These are phyloP conservation scores for Dasypolia templi DNA, from an alignment of 2,888 invertebrate species.

Conservation along the genomic window DNA sequence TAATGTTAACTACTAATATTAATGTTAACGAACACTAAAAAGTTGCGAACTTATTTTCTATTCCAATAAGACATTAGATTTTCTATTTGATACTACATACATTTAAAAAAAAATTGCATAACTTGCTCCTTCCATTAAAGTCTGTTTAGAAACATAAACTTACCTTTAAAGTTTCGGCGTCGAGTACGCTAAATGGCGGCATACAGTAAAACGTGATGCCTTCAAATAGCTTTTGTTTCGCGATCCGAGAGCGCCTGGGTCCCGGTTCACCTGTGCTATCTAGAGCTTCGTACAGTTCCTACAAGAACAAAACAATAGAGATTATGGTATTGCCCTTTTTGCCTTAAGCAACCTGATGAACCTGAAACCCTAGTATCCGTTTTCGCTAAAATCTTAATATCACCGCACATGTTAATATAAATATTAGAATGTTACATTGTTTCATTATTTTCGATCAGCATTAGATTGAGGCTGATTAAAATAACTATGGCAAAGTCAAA, in stretches of 20 bases:
- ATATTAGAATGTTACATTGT: background rate
- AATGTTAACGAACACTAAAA: too few relatives aligned
- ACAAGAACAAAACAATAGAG: conserved; percentile 22
- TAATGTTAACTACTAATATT: too few relatives aligned
- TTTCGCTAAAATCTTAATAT: background rate
- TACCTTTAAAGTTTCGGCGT: conserved; percentile 80
- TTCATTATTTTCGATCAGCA: background rate
- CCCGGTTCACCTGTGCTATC: conserved; percentile 89
- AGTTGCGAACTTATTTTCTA: too few relatives aligned
- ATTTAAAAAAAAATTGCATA: background rate
- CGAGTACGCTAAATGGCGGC: conserved; percentile 85
- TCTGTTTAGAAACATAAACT: conserved; percentile 9
- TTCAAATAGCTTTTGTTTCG: conserved; percentile 82
- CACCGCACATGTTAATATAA: background rate
- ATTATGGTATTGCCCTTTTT: background rate
- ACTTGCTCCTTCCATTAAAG: background rate
- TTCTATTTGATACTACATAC: too few relatives aligned
- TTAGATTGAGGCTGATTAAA: background rate
- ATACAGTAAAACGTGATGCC: conserved; percentile 89
- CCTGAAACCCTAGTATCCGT: background rate
- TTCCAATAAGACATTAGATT: too few relatives aligned
- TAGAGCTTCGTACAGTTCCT: conserved; percentile 89
- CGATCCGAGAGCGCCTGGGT: conserved; percentile 85
- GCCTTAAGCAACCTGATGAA: background rate
- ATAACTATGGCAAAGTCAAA: background rate